Base-by-base conservation (phyloP, 1,140 invertebrate genomes). In the Drosophila novamexicana region DNA sequence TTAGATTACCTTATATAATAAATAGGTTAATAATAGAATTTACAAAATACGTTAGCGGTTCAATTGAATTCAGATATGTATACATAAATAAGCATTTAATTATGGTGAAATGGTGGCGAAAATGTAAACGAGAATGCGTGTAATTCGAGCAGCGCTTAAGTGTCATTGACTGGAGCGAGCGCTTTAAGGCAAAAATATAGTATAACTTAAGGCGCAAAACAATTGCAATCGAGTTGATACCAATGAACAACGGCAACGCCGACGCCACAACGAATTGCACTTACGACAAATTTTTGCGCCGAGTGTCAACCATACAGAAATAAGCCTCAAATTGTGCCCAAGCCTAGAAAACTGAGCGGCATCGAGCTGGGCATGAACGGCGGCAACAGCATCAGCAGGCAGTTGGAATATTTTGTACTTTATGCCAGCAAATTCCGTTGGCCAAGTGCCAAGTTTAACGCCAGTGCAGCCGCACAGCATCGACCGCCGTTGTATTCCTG, bases 401-500 rank as follows among this genome's bases (percentile, higher is more conserved):
- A 64, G 67, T 73, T 77, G 82, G 77, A 83, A 83, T 83, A 83
- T 84, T 83, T 83, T 79, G 73, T 85, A 84, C 75, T 84, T 83
- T 85, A 83, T 83, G 81, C 73, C 81, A 62, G 73, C 50, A 80
- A 84, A 84, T 80, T 83, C 81, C 62, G 81, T 80, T 83, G 81
- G 81, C 81, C 53, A 84, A 80, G 81, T 80, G 81, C 81, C 81
- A 83, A 83, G 77, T 84, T 83, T 83, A 74, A 74, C 81, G 70
- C 81, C 81, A 75, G 63, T 66, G 81, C 67, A 63, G 80, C 76
- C 65, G 63, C 67, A 57, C 63, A 56, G 64, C 64, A 49, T 56
- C 63, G 8, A 42, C 50, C 32, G 78, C 36, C 32, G 62, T 37
- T 40, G 18, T 47, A 36, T 22, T 52, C 16, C 49, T 39, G 29